Evolutionary conservation across 2,797 vertebrate genomes (phyloP).

Genomic region (Dromococcyx pavoninus): DNA sequence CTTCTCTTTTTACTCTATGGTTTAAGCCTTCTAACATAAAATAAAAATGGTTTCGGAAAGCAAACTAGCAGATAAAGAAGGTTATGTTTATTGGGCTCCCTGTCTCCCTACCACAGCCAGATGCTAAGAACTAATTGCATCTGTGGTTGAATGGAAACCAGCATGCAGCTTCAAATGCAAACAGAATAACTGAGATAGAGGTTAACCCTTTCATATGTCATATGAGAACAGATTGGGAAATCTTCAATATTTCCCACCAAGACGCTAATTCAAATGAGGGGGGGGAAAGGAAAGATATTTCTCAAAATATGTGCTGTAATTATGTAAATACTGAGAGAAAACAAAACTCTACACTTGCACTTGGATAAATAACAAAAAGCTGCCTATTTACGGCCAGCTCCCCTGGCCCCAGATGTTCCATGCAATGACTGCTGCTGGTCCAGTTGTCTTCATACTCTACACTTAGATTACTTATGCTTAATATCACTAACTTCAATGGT

Average conservation of each 20-base stretch:
- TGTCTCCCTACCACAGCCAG: not conserved
- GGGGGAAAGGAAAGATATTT: not conserved
- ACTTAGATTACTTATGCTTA: not conserved
- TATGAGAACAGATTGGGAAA: conserved; percentile 7
- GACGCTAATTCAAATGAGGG: conserved; percentile 38
- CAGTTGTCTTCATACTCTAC: not conserved
- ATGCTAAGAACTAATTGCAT: conserved; percentile 57
- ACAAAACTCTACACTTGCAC: not conserved
- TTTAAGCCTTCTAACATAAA: not conserved
- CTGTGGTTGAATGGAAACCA: conserved; percentile 29
- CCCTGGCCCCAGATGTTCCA: not conserved
- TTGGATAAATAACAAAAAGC: not conserved
- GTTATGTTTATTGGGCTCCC: conserved; percentile 17
- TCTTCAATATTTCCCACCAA: conserved; percentile 10
- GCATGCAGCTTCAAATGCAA: conserved; percentile 22
- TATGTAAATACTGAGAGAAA: not conserved
- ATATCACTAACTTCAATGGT: not conserved
- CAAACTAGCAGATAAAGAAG: not conserved
- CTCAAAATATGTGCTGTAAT: conserved; percentile 1
- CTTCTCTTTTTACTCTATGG: not conserved
- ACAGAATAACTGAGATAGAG: not conserved
- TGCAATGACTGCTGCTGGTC: not conserved
- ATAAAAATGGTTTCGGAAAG: not conserved
- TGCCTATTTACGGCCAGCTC: not conserved
- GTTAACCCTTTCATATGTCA: conserved; percentile 15